phyloP scores from a whole-genome alignment of 1,140 invertebrate genomes.

The Hyles vespertilio region DNA sequence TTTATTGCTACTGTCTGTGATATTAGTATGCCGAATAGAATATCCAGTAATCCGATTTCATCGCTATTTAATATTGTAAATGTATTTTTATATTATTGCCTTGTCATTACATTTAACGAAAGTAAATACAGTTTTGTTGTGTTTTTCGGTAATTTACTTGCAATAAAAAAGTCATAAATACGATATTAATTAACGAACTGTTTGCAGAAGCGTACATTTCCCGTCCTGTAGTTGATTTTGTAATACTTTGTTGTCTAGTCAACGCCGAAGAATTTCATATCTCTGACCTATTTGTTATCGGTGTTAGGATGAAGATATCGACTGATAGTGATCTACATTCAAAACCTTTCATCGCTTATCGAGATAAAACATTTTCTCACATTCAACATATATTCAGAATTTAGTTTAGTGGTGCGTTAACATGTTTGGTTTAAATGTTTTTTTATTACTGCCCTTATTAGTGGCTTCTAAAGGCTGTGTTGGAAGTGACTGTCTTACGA shows the following conservation, averaged over 20 bases:
- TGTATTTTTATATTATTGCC: no score
- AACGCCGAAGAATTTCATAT: no score
- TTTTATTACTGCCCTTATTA: slow-evolving; percentile 29
- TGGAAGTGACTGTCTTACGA: slow-evolving; percentile 14
- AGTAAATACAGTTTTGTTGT: no score
- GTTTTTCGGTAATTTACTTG: no score
- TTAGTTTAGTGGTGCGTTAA: not conserved
- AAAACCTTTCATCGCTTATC: slow-evolving; percentile 6
- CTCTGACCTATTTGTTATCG: slow-evolving; percentile 9
- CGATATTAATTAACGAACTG: no score
- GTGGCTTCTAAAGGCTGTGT: slow-evolving; percentile 15
- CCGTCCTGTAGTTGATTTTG: no score
- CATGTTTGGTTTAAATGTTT: slow-evolving; percentile 27
- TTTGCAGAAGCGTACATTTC: no score
- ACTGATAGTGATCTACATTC: slow-evolving; percentile 11
- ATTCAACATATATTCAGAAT: slow-evolving; percentile 6
- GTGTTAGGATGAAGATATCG: slow-evolving; percentile 10
- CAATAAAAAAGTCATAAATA: no score
- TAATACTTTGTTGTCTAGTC: no score
- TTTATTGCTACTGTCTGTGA: slow-evolving; percentile 24
- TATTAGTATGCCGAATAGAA: not conserved
- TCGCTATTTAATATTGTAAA: no score
- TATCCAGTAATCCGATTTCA: not conserved
- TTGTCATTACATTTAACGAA: no score
- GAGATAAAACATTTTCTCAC: slow-evolving; percentile 22